phyloP scores from a whole-genome alignment of 2,797 vertebrate species.

The Pipistrellus pygmaeus region DNA sequence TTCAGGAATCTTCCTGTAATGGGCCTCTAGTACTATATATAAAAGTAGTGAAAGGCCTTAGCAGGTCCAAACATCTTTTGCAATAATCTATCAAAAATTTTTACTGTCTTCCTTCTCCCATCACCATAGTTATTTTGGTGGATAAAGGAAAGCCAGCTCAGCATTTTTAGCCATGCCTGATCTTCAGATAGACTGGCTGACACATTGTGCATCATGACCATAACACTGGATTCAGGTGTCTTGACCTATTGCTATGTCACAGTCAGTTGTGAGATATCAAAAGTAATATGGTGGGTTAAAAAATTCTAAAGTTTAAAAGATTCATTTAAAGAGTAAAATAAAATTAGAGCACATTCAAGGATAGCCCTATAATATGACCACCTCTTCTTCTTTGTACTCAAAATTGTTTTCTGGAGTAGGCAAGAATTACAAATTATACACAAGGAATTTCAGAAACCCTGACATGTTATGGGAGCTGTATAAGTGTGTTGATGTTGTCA shows the following conservation, averaged over 20 bases:
- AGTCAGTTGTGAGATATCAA: background rate
- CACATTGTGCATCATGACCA: background rate
- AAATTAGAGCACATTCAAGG: slow-evolving; percentile 10
- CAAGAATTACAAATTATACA: background rate
- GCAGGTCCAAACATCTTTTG: background rate
- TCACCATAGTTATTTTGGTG: background rate
- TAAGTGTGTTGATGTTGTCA: background rate
- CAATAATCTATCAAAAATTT: background rate
- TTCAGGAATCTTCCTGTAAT: too few relatives aligned
- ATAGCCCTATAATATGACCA: background rate
- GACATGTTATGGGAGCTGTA: background rate
- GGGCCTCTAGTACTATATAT: background rate
- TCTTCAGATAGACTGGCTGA: slow-evolving; percentile 11
- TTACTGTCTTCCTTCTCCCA: background rate
- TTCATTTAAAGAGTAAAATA: slow-evolving; percentile 43
- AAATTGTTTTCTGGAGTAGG: background rate
- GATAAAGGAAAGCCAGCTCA: background rate
- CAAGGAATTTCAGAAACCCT: background rate
- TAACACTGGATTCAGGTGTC: background rate
- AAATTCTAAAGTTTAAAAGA: slow-evolving; percentile 38
- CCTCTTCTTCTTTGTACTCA: background rate
- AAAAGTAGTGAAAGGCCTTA: background rate
- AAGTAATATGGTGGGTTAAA: background rate
- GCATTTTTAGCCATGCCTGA: slow-evolving; percentile 18
- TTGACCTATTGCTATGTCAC: background rate